Percentiles rank a stretch among this genome's conserved stretches.
These are phyloP conservation scores for Balanococcus diminutus DNA, from an alignment of 2,888 invertebrate species.

Conservation along the genomic window DNA sequence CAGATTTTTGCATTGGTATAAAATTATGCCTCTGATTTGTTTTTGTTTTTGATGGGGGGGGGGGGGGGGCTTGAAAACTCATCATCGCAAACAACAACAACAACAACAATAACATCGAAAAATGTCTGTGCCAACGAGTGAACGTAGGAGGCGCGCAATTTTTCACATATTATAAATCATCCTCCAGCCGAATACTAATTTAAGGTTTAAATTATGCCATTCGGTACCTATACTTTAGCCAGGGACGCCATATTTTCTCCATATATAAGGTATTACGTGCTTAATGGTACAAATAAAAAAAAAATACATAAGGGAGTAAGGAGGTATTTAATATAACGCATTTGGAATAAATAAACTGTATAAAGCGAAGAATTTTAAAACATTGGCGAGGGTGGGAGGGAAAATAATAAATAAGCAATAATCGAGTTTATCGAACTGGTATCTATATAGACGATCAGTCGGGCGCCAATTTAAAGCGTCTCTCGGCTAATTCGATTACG, in stretches of 20 bases:
- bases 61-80: no score
- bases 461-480: constrained; percentile 22
- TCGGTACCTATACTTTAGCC: not conserved
- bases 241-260: not conserved
- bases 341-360: not conserved
- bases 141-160: not conserved
- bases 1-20: no score
- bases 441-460: constrained; percentile 14
- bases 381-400: no score
- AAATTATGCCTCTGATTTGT: no score
- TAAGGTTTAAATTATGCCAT: not conserved
- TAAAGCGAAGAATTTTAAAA: no score
- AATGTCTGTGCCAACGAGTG: no score
- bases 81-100: no score
- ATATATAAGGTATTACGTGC: not conserved
- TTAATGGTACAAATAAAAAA: not conserved
- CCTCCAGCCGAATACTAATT: not conserved
- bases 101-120: not conserved
- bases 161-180: not conserved
- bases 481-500: constrained; percentile 7
- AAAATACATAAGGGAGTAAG: not conserved
- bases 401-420: not conserved
- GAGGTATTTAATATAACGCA: not conserved
- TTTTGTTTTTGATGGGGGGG: no score
- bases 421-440: constrained; percentile 22